A percentile compares a stretch with the other conserved stretches of the same genome.
Evolutionary conservation across 2,888 invertebrate species (phyloP).

Genomic region (Cylindroiulus punctatus): DNA sequence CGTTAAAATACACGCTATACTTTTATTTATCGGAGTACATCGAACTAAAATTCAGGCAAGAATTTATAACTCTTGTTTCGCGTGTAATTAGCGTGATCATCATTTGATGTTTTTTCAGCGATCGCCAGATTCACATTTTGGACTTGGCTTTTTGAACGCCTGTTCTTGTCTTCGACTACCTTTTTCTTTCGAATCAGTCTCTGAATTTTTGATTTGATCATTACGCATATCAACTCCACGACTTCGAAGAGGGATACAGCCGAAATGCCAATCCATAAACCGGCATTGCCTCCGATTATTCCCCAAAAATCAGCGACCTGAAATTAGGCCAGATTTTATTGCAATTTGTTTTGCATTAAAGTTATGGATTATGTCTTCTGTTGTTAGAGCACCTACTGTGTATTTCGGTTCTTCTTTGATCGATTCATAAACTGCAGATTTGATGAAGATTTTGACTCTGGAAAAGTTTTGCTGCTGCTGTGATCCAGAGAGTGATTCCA

Average conservation of each 20-base stretch:
- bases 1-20: too few species aligned
- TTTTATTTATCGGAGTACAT: too few species aligned
- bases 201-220: conserved; percentile 45
- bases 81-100: neutral
- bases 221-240: conserved; percentile 48
- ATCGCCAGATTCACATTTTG: neutral
- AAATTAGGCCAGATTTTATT: neutral
- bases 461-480: conserved; percentile 48
- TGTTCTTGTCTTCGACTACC: neutral
- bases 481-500: conserved; percentile 10
- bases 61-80: conserved; percentile 30
- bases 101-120: neutral
- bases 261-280: conserved; percentile 56
- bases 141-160: neutral
- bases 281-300: conserved; percentile 55
- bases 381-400: conserved; percentile 21
- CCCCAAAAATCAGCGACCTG: conserved; percentile 57
- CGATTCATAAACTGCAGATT: conserved; percentile 55
- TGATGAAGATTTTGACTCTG: conserved; percentile 54
- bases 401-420: conserved; percentile 56
- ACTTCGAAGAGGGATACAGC: conserved; percentile 55
- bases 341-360: too few species aligned
- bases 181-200: neutral
- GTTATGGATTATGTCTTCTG: too few species aligned
- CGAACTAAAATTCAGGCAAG: neutral